These are phyloP conservation scores for Tethea ocularis DNA, from an alignment of 2,888 invertebrate genomes.

Conservation along the genomic window DNA sequence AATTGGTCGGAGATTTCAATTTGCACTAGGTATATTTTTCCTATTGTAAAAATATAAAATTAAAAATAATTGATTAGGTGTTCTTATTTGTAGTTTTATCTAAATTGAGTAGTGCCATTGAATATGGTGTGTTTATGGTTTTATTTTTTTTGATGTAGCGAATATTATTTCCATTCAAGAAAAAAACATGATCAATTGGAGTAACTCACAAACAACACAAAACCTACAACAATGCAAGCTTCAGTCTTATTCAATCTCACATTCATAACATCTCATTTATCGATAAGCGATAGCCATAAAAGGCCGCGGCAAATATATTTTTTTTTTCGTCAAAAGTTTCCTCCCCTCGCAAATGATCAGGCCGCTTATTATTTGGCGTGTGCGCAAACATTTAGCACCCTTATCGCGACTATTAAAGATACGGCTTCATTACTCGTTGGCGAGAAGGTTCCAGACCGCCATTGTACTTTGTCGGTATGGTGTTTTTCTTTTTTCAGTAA, in stretches of 20 bases:
- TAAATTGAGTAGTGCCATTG: too few relatives aligned
- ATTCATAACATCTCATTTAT: conserved; percentile 56
- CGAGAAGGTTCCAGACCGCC: conserved; percentile 29
- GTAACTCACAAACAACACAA: conserved; percentile 23
- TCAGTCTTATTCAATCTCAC: conserved; percentile 65
- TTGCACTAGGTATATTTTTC: too few relatives aligned
- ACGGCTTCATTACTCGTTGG: conserved; percentile 78
- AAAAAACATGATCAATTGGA: conserved; percentile 13
- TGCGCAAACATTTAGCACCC: conserved; percentile 81
- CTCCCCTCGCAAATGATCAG: conserved; percentile 78
- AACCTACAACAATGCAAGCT: conserved; percentile 24
- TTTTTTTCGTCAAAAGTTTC: conserved; percentile 64
- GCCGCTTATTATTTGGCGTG: conserved; percentile 82
- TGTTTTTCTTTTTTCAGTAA: conserved; percentile 33
- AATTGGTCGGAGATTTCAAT: too few relatives aligned
- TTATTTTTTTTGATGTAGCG: background rate
- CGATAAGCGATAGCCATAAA: conserved; percentile 62
- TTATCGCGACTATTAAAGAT: conserved; percentile 82
- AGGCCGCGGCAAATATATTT: conserved; percentile 56
- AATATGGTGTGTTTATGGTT: too few relatives aligned
- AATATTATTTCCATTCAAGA: background rate
- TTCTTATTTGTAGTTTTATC: too few relatives aligned
- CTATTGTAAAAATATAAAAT: too few relatives aligned
- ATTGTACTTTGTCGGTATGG: conserved; percentile 27
- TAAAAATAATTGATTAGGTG: too few relatives aligned